Evolutionary conservation across 2,797 vertebrate genomes (phyloP), one percentile per base, ranked within the genome.

Genomic region (Neomorphus geoffroyi): DNA sequence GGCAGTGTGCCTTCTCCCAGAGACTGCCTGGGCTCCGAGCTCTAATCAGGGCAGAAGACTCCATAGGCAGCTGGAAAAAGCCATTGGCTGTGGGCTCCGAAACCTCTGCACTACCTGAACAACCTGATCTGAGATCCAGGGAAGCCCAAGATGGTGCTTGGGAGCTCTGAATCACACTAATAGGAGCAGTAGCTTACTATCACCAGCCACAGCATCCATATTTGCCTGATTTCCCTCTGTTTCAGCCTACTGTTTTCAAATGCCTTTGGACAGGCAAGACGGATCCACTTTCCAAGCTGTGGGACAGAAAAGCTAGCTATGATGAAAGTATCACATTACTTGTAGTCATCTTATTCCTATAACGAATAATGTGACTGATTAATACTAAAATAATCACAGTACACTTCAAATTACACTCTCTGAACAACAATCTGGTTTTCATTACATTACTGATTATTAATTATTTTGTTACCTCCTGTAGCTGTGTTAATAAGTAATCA

Each of bases 391-490:
- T 82, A 86, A 94, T 67, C 74, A 37, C 45, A 65, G 71, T 46
- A 41, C 67, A 15, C 53, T 92, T 87, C 90, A 66, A 81, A 45
- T 85, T 70, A 17, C 14, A 6, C 81, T 91, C 87, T 61, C 71
- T 0, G 10, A 94, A 60, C 69, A 87, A 81, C n/a, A 58, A 50
- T 46, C 70, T 90, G 33, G 0, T 86, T 93, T 88, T 92, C 32
- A 18, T 88, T 86, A 86, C 19, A 18, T 80, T 94, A 46, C 66
- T 64, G 73, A 67, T 86, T 92, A 81, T 91, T 91, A 96, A 92
- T 96, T 84, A 81, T 81, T 95, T 86, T 91, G 88, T 95, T 95
- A 82, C 64, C 86, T 79, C 85, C 60, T 39, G 24, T 85, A 82
- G 74, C 67, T 81, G 58, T 54, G 56, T 71, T 96, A 92, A 39